Evolutionary conservation across 2,113 vertebrate species (phyloP).

Genomic region (Thunnus thynnus): DNA sequence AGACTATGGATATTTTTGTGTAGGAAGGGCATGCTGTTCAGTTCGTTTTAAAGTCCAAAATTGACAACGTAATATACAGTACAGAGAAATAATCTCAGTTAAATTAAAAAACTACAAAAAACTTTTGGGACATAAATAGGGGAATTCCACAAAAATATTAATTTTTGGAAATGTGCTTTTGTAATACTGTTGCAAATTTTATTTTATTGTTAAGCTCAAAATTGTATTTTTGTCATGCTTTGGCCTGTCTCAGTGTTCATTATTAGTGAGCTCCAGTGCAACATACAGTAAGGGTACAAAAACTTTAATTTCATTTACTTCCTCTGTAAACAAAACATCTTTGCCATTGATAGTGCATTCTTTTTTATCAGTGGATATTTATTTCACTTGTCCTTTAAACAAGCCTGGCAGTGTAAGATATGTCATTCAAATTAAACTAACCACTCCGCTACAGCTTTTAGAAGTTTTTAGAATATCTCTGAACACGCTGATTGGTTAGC

Average conservation of each 20-base stretch:
- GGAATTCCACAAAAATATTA: not conserved
- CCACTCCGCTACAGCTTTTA: not conserved
- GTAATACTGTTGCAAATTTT: not conserved
- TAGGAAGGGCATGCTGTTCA: slow-evolving; percentile 15
- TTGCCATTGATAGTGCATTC: not conserved
- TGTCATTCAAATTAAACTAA: not conserved
- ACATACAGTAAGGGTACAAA: no score
- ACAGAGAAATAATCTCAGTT: not conserved
- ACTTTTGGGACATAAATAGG: not conserved
- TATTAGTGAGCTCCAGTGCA: not conserved
- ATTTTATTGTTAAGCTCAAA: not conserved
- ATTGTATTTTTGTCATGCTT: not conserved
- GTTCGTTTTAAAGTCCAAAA: slow-evolving; percentile 7
- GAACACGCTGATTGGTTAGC: not conserved
- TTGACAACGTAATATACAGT: not conserved
- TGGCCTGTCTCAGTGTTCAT: not conserved
- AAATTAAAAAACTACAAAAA: not conserved
- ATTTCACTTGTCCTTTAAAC: not conserved
- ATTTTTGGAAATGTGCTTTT: not conserved
- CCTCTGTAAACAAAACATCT: not conserved
- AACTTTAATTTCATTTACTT: not conserved
- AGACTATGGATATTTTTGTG: slow-evolving; percentile 25
- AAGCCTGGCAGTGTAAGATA: not conserved
- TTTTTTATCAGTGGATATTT: not conserved
- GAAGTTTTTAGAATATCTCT: not conserved